Evolutionary conservation across 2,113 vertebrate genomes (phyloP), one percentile per base, ranked within the genome.

Genomic region (Rynchops niger): DNA sequence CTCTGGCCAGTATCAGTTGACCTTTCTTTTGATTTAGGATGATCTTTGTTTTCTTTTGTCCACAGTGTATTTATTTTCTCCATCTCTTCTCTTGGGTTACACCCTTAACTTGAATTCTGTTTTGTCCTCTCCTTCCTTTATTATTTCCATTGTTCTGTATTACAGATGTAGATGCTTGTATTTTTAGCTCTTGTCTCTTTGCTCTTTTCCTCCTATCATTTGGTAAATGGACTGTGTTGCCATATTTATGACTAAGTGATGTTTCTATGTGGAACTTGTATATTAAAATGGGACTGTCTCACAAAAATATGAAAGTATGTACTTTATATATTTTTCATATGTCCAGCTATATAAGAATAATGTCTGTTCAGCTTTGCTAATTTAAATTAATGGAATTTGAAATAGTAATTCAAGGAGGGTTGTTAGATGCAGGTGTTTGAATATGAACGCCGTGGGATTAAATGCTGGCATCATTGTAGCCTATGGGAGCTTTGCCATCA

Each of bases 21-120:
- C 91, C 82, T 96, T 81, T 13, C 65, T 79, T 84, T 80, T 97
- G 62, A 94, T 93, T 91, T 96, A 96, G 53, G 50, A 83, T 76
- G 81, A 76, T 71, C 65, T 81, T 96, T 92, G 59, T 91, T 96
- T 97, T 81, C 55, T 88, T 95, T 93, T 77, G 32, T 32, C 82
- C 73, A 71, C n/a, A 29, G 45, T 66, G 40, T 95, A 86, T 91
- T 97, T 96, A 82, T 96, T 93, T 84, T 88, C 69, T 78, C 94
- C 11, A 84, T 94, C 53, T 36, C 21, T 96, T 95, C 43, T 77
- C 49, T 62, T 88, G 92, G 38, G 90, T 87, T 96, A 58, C 63
- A 84, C 42, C 45, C 74, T 89, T 83, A 91, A 66, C 77, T 61
- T 88, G 58, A 66, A 62, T 82, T 82, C 43, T 36, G 30, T 80